Conservation (phyloP, 1,140 invertebrate genomes). For the Drosophila burlai region DNA sequence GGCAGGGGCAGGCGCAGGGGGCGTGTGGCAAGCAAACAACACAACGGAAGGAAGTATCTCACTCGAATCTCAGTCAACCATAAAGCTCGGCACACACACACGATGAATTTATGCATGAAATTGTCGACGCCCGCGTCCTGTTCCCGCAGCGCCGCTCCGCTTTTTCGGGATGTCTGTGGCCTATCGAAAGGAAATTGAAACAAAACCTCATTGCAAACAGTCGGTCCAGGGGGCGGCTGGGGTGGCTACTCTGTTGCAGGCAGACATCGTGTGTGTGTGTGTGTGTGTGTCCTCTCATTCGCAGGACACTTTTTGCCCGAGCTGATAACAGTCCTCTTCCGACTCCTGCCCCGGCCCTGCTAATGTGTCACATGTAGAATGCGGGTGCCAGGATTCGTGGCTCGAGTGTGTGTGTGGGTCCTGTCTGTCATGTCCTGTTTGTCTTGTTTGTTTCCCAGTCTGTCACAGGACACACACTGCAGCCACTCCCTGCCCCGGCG, state of each 20-base stretch:
- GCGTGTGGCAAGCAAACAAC: conserved; percentile 59
- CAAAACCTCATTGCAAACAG: conserved; percentile 80
- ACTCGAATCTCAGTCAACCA: conserved; percentile 80
- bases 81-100: conserved; percentile 49
- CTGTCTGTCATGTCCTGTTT: conserved; percentile 50
- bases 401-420: conserved; percentile 23
- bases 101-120: conserved; percentile 83
- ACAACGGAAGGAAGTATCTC: conserved; percentile 80
- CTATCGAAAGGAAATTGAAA: conserved; percentile 84
- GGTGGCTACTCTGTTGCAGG: conserved; percentile 49
- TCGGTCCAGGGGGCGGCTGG: conserved; percentile 2
- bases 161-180: conserved; percentile 73
- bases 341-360: conserved; percentile 14
- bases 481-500: neutral
- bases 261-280: conserved; percentile 50
- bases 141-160: conserved; percentile 9
- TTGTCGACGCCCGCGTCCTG: conserved; percentile 81
- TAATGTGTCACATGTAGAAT: conserved; percentile 64
- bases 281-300: conserved; percentile 47
- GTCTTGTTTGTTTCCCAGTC: conserved; percentile 38
- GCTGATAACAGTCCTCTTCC: conserved; percentile 63
- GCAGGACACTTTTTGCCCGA: conserved; percentile 68
- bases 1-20: neutral
- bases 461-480: conserved; percentile 7
- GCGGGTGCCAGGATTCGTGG: conserved; percentile 60